Conservation (phyloP, 2,113 vertebrate species). For the Indicator indicator region DNA sequence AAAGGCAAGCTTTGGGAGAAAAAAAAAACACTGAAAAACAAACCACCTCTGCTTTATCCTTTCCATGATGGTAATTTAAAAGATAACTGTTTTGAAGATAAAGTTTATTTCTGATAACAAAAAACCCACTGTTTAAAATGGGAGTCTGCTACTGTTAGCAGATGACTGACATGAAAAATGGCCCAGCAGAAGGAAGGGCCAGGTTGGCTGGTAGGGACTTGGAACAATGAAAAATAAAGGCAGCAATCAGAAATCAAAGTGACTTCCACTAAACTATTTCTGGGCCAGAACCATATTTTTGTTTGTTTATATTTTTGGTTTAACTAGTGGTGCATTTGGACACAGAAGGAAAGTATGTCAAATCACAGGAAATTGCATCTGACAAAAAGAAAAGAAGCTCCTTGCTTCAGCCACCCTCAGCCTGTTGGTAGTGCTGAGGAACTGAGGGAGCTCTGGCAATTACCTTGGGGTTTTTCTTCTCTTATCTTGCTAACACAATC, state of each 20-base stretch:
- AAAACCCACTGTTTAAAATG: neutral
- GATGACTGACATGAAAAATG: neutral
- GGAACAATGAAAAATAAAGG: neutral
- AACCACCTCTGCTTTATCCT: neutral
- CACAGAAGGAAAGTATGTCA: neutral
- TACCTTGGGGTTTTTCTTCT: neutral
- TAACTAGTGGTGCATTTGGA: neutral
- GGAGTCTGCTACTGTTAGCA: neutral
- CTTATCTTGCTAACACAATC: neutral
- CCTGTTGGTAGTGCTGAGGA: neutral
- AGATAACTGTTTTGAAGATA: conserved; percentile 61
- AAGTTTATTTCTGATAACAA: conserved; percentile 61
- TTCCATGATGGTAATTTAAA: conserved; percentile 54
- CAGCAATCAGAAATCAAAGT: neutral
- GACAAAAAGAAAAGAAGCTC: neutral
- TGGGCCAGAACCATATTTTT: neutral
- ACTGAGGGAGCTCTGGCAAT: too few species aligned
- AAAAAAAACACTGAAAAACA: conserved; percentile 29
- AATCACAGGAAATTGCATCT: neutral
- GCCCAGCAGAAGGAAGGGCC: neutral
- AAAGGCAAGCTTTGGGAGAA: conserved; percentile 55
- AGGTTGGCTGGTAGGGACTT: neutral
- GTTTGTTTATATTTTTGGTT: neutral
- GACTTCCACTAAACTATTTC: neutral
- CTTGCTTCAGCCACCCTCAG: neutral